These are phyloP conservation scores for Amphipyra berbera DNA, from an alignment of 2,888 invertebrate genomes.

Conservation along the genomic window DNA sequence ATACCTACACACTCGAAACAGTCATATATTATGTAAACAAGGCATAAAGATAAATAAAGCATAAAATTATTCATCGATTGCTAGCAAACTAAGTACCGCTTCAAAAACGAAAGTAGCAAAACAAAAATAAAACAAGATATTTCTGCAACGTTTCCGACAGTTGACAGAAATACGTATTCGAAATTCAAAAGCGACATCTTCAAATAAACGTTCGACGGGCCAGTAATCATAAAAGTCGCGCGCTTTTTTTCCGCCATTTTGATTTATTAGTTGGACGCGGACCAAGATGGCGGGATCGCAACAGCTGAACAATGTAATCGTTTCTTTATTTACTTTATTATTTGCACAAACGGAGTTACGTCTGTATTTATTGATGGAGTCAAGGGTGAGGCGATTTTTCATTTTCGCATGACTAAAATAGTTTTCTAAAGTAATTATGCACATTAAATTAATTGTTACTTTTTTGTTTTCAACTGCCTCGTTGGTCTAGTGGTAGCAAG, in stretches of 20 bases:
- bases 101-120: slow-evolving; percentile 9
- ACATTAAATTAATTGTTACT: background rate
- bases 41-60: slow-evolving; percentile 13
- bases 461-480: background rate
- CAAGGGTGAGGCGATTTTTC: slow-evolving; percentile 37
- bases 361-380: slow-evolving; percentile 49
- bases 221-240: slow-evolving; percentile 79
- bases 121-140: slow-evolving; percentile 18
- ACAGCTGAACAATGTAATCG: slow-evolving; percentile 59
- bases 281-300: slow-evolving; percentile 70
- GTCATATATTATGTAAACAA: slow-evolving; percentile 2
- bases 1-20: background rate
- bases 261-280: slow-evolving; percentile 81
- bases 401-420: slow-evolving; percentile 6
- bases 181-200: slow-evolving; percentile 40
- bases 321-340: slow-evolving; percentile 51
- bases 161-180: slow-evolving; percentile 61
- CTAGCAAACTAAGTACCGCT: slow-evolving; percentile 3
- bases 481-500: too few species aligned
- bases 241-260: slow-evolving; percentile 82
- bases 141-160: slow-evolving; percentile 37
- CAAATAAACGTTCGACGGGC: slow-evolving; percentile 52
- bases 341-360: slow-evolving; percentile 43
- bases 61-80: slow-evolving; percentile 17
- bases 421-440: background rate